Base-by-base conservation (phyloP, 2,797 vertebrate genomes). In the Sebastes reedi region DNA sequence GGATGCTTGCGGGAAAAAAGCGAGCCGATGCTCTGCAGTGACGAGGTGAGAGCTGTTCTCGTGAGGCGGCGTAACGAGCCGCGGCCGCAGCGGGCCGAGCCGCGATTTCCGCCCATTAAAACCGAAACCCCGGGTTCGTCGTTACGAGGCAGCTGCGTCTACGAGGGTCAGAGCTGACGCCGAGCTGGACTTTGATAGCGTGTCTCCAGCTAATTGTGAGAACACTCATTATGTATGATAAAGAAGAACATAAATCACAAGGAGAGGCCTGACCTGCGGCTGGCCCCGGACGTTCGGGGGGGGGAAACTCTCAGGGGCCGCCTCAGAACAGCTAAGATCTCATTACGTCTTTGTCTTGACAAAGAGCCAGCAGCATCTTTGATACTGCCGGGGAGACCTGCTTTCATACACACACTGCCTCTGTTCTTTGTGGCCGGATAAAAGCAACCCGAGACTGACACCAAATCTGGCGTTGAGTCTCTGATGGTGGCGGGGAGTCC, bases 181-280 rank as follows among this genome's bases (percentile, higher is more conserved):
- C 55, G 81, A 87, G 81, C 72, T 72, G 68, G 69, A 61, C 85
- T 84, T 84, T 77, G 88, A 91, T 89, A 86, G 89, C 77, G 74
- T 84, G 83, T 88, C 90, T 93, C 89, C 79, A 87, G 91, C 92
- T 96, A 95, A 96, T 95, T 95, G 94, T 90, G 88, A 91, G 92
- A 93, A 88, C 88, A 64, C 93, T 96, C 94, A 94, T 96, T 96
- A 94, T 54, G 92, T 84, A 86, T 86, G 93, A 96, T 96, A 93
- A 95, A 93, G 92, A 90, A 90, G 87, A 87, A 91, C 94, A 94
- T 95, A 96, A 95, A 96, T 96, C 95, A 95, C 83, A 24, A 67
- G 81, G 87, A 84, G 78, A 89, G 86, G 90, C 73, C 72, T 92
- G 94, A 95, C 94, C 94, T 55, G 75, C 11, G 64, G 89, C 90